Evolutionary conservation across 2,797 vertebrate genomes (phyloP), one percentile per base, ranked within the genome.

Genomic region (Fratercula arctica): DNA sequence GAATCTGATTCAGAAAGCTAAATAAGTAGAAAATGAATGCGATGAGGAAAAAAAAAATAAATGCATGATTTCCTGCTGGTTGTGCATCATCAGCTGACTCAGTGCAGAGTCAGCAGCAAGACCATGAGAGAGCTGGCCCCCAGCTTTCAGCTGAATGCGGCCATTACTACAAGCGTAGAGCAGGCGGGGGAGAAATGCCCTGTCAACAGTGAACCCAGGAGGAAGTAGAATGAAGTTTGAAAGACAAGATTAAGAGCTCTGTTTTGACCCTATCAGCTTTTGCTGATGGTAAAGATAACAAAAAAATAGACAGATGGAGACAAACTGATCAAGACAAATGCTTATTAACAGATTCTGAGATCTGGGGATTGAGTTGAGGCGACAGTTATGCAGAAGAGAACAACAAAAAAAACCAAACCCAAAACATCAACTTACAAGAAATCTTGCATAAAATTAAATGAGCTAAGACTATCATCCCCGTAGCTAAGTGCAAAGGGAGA

Each of bases 321-420:
- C 8, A 11, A 93, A 74, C 25, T 25, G 60, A 89, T 78, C 3
- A 23, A 93, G 33, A 85, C 16, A 5, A 74, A 53, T 51, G 35
- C n/a, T 18, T 80, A 51, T 50, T 50, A 75, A 68, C 16, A 29
- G 60, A 83, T 78, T 91, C 57, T 68, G 61, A 81, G 73, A 64
- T 83, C 17, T 46, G 46, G 8, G 6, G 26, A 33, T 10, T 50
- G 21, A 75, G 28, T 6, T 64, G 77, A 91, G 20, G 33, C 67
- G 31, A 57, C 21, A 60, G 51, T 50, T 79, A 46, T 4, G 16
- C 35, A 90, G 13, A 87, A 79, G 23, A 64, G 19, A 91, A 64
- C 3, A 51, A 69, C 5, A 21, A 41, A 41, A 41, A 66, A 37
- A 56, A 1, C 1, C 1, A 60, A 0, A 1, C 1, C 5, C 18